These are phyloP conservation scores for Spondyliosoma cantharus DNA, from an alignment of 2,797 vertebrate species.

Conservation along the genomic window DNA sequence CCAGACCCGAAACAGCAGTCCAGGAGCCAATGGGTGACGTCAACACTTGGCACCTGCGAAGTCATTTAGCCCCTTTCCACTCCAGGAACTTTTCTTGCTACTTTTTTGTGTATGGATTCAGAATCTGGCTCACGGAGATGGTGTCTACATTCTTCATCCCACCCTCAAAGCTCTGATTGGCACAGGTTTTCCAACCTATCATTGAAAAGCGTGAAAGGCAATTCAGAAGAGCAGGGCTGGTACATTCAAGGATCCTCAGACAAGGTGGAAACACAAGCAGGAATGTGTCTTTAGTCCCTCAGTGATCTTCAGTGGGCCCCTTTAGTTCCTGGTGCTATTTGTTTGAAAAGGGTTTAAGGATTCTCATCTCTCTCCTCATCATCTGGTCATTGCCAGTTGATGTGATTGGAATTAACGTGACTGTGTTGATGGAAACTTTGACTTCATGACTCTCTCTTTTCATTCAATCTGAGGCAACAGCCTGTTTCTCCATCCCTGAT, in stretches of 20 bases:
- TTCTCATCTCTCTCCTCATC: neutral
- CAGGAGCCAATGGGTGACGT: no score
- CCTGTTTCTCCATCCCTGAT: neutral
- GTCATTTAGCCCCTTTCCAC: neutral
- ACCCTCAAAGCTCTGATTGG: neutral
- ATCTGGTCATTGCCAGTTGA: neutral
- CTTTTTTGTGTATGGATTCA: neutral
- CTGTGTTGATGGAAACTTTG: neutral
- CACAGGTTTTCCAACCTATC: neutral
- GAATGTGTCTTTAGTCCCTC: neutral
- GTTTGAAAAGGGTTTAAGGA: neutral
- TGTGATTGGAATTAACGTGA: neutral
- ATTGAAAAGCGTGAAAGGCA: neutral
- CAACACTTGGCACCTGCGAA: no score
- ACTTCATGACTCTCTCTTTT: neutral
- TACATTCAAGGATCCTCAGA: neutral
- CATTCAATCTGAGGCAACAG: neutral
- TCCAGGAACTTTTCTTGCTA: neutral
- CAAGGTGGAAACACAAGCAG: neutral
- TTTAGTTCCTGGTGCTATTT: neutral
- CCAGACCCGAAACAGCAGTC: no score
- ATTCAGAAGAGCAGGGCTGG: neutral
- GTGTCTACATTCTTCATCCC: neutral
- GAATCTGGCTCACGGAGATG: neutral
- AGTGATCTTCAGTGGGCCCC: neutral